Evolutionary conservation across 2,888 invertebrate genomes (phyloP).

Genomic region (Campoplex nolae): DNA sequence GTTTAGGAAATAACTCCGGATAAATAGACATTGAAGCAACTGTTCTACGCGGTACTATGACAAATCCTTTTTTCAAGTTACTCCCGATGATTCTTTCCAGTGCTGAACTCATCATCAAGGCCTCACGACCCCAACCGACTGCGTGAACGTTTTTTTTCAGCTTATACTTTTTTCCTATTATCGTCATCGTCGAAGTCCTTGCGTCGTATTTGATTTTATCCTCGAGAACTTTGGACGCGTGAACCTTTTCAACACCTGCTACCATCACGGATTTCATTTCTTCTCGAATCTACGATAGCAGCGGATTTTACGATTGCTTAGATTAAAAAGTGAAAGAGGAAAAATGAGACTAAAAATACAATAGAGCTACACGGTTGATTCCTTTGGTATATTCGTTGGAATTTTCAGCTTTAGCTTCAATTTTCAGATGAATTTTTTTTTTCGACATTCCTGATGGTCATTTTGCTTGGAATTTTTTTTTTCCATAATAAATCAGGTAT

Average conservation of each 20-base stretch:
- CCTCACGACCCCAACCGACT: conserved; percentile 87
- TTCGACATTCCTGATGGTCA: no score
- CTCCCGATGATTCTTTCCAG: conserved; percentile 85
- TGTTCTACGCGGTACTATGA: conserved; percentile 86
- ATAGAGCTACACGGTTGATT: not conserved
- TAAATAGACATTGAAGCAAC: conserved; percentile 74
- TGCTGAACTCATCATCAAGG: conserved; percentile 86
- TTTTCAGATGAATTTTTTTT: not conserved
- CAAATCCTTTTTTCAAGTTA: conserved; percentile 85
- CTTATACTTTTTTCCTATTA: conserved; percentile 73
- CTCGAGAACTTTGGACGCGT: conserved; percentile 72
- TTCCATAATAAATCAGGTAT: no score
- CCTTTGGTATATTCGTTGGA: not conserved
- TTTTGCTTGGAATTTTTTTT: not conserved
- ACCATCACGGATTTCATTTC: conserved; percentile 74
- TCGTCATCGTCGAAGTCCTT: conserved; percentile 68
- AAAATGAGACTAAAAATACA: not conserved
- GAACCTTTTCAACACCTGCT: conserved; percentile 74
- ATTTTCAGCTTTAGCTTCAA: not conserved
- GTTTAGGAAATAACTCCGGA: conserved; percentile 74
- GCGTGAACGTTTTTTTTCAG: conserved; percentile 81
- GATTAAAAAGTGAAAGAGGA: not conserved
- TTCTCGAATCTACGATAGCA: conserved; percentile 72
- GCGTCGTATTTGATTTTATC: conserved; percentile 76
- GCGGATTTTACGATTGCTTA: not conserved